Base-by-base conservation (phyloP, 2,113 vertebrate genomes). In the Theristicus caerulescens region DNA sequence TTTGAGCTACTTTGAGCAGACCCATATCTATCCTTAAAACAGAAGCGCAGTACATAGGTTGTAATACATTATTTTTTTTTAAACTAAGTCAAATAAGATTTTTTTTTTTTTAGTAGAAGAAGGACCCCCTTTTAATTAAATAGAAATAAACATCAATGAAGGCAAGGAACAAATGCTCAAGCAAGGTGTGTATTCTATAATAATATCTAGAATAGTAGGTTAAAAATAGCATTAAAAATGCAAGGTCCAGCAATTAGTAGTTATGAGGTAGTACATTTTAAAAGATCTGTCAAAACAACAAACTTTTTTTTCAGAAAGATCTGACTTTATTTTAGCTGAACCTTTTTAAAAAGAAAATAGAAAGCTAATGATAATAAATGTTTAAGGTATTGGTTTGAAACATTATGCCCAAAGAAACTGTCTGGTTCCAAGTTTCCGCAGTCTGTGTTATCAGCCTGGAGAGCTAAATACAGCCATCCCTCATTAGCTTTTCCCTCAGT, bases 71-170 rank as follows among this genome's bases (percentile, higher is more conserved):
- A 65, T 64, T 83, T 1, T 5, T 74, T 74, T 71, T 64, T 17
- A 58, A 51, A 64, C 3, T 0, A 42, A 83, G 5, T 80, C 8
- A 69, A 47, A 24, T 52, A 52, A 59, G 26, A 47, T 42, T 6
- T 0, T 4, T 2, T 26, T 47, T 36, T 73, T 36, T 2, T 0
- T 2, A n/a, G 13, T 61, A 74, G 34, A 51, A 67, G 24, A 71
- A 44, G 10, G 3, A 27, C 6, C 6, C 8, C 2, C 6, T 51
- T 81, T 90, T 26, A 59, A 70, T 65, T 31, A 57, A 44, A 47
- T 15, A 34, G 51, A 80, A 82, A 9, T 32, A 29, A 64, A 72
- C 38, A 44, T 64, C 24, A 47, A 4, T 52, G 31, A 82, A 69
- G 18, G 21, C 21, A 82, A 78, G 11, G 22, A 74, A 70, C 36